Base-by-base conservation (phyloP, 2,113 vertebrate genomes). In the Bubo scandiacus region DNA sequence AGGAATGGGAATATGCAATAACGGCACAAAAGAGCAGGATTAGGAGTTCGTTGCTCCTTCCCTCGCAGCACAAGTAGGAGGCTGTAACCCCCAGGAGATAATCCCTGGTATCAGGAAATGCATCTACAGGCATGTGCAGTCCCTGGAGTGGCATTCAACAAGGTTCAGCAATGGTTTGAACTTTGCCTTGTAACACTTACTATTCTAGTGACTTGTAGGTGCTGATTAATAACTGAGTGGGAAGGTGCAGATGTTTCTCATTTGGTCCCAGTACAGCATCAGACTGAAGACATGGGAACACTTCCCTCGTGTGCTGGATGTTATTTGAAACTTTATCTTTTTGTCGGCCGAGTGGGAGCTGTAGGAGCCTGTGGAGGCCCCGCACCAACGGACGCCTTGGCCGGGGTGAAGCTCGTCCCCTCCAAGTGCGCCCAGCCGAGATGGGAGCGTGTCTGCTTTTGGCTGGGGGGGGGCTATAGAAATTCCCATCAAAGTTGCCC, bases 371-470 rank as follows among this genome's bases (percentile, higher is more conserved):
- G 42, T 6, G 16, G 79, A 36, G 43, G 25, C 21, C 49, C 25
- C 1, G 1, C 14, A 13, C 7, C 6, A 7, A 2, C 1, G 2
- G 51, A 4, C 1, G 1, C 11, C 20, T 54, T 17, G 42, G 58
- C 38, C 0, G 2, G 15, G 42, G 23, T 29, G 30, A 32, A 36
- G 30, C 45, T 51, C 2, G 8, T 43, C 36, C 65, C 61, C 5
- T 78, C 71, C 40, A 22, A 8, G 29, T 7, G 18, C 1, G 0
- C 27, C 12, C 17, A 7, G 27, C 38, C 26, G 34, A 36, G 66
- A 9, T 23, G 38, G 61, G n/a, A 47, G 12, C 2, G 0, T 13
- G 29, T 57, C 62, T 7, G 29, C 55, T 54, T 25, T 20, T 30
- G 52, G 3, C 40, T 22, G 21, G 19, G 27, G 21, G 21, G 1